These are phyloP conservation scores for Sebastes oblongus DNA, from an alignment of 2,797 vertebrate species.

Conservation along the genomic window DNA sequence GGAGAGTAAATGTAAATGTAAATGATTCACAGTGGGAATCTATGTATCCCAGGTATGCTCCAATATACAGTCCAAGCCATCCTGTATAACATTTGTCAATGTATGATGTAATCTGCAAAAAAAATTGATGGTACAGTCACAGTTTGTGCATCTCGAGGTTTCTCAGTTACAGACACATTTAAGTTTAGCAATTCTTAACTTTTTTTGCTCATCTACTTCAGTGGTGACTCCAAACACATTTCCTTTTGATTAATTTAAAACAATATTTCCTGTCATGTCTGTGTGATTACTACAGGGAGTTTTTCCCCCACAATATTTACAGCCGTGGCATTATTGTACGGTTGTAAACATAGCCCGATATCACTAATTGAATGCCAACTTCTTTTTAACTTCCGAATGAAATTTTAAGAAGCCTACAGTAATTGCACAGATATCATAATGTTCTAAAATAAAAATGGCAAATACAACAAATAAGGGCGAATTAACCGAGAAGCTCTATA, in stretches of 20 bases:
- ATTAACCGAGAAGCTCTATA: neutral
- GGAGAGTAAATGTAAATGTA: constrained; percentile 9
- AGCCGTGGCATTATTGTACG: neutral
- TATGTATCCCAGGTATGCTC: constrained; percentile 1
- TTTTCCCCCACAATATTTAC: neutral
- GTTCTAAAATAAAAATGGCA: neutral
- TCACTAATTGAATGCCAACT: neutral
- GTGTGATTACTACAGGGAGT: neutral
- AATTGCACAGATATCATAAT: neutral
- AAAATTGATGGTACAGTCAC: neutral
- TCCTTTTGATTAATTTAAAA: constrained; percentile 4
- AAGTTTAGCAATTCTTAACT: neutral
- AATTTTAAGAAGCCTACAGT: neutral
- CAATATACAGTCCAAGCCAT: neutral
- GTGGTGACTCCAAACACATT: neutral
- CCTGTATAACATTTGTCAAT: constrained; percentile 25
- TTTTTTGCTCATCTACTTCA: neutral
- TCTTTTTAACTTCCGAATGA: neutral
- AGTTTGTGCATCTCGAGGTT: neutral
- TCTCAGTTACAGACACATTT: neutral
- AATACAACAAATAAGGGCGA: neutral
- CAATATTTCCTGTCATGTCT: neutral
- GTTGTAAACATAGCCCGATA: neutral
- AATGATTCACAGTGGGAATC: constrained; percentile 24
- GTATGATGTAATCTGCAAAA: constrained; percentile 7